A percentile compares a stretch with the other conserved stretches of the same genome.
These are phyloP conservation scores for Psittacula echo DNA, from an alignment of 2,797 vertebrate species.

Conservation along the genomic window DNA sequence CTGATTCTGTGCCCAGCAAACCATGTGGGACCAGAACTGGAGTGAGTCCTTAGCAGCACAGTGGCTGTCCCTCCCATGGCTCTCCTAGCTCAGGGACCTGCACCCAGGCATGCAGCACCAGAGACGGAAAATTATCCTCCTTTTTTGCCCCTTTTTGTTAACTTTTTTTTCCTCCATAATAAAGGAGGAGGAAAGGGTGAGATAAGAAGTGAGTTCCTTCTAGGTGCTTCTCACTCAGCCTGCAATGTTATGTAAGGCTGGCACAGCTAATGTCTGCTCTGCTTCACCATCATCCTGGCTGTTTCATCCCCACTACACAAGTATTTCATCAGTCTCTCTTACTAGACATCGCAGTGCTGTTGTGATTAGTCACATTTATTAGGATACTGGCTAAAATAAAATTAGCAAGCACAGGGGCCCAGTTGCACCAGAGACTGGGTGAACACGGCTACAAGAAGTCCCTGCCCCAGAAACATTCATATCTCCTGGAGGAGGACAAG, in stretches of 20 bases:
- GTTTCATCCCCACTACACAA: conserved; percentile 43
- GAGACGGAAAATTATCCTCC: not conserved
- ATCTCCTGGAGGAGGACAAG: not conserved
- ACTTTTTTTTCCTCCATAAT: not conserved
- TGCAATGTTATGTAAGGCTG: conserved; percentile 65
- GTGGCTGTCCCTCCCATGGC: not conserved
- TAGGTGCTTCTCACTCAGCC: conserved; percentile 57
- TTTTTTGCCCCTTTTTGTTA: not conserved
- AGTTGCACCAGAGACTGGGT: not conserved
- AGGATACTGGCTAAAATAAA: conserved; percentile 3
- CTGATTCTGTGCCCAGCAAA: conserved; percentile 16
- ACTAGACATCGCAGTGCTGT: conserved; percentile 45
- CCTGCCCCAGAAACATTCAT: not conserved
- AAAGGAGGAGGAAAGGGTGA: conserved; percentile 35
- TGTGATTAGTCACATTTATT: conserved; percentile 39
- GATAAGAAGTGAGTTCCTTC: conserved; percentile 34
- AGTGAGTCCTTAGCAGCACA: not conserved
- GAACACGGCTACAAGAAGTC: not conserved
- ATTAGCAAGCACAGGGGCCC: not conserved
- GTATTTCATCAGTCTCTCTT: conserved; percentile 60
- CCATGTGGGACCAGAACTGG: not conserved
- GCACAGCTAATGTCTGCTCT: conserved; percentile 55
- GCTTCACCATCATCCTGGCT: conserved; percentile 31
- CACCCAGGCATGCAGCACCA: not conserved
- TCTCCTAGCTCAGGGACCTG: not conserved